These are phyloP conservation scores for Sphecodes monilicornis DNA, from an alignment of 2,888 invertebrate species.

Conservation along the genomic window DNA sequence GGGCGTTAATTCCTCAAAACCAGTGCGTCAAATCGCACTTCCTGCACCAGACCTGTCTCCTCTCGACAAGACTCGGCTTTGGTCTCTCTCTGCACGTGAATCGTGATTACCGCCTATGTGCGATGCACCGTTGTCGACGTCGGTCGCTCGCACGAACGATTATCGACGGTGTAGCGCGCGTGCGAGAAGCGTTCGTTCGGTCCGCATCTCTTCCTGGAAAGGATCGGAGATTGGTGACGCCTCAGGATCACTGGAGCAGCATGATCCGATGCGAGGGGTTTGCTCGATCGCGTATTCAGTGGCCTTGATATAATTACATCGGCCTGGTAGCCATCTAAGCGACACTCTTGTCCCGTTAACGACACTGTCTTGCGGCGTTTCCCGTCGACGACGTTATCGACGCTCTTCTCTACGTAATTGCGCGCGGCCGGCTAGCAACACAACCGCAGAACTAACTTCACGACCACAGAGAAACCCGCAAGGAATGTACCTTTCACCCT, in stretches of 20 bases:
- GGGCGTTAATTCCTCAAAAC: slow-evolving; percentile 57
- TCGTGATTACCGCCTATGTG: slow-evolving; percentile 58
- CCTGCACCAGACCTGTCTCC: slow-evolving; percentile 31
- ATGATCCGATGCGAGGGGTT: slow-evolving; percentile 80
- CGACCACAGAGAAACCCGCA: neutral
- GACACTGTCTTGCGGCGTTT: slow-evolving; percentile 66
- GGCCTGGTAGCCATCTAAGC: slow-evolving; percentile 64
- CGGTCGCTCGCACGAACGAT: slow-evolving; percentile 70
- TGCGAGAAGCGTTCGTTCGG: slow-evolving; percentile 54
- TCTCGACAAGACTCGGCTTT: slow-evolving; percentile 19
- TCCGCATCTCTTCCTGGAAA: slow-evolving; percentile 64
- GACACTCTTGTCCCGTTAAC: slow-evolving; percentile 67
- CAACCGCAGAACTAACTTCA: neutral
- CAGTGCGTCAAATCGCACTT: slow-evolving; percentile 61
- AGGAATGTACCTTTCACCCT: neutral
- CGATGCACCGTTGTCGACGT: slow-evolving; percentile 39
- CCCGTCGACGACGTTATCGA: slow-evolving; percentile 50
- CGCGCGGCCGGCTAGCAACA: slow-evolving; percentile 13
- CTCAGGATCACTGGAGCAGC: slow-evolving; percentile 80
- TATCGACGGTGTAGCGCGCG: slow-evolving; percentile 68
- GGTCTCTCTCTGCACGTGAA: slow-evolving; percentile 39
- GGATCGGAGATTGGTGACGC: slow-evolving; percentile 77
- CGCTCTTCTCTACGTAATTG: slow-evolving; percentile 22
- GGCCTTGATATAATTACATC: slow-evolving; percentile 80
- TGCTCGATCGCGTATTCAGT: slow-evolving; percentile 79